Percentiles rank a stretch among this genome's conserved stretches.
phyloP scores from a whole-genome alignment of 2,888 invertebrate genomes.

The Eupeodes luniger region DNA sequence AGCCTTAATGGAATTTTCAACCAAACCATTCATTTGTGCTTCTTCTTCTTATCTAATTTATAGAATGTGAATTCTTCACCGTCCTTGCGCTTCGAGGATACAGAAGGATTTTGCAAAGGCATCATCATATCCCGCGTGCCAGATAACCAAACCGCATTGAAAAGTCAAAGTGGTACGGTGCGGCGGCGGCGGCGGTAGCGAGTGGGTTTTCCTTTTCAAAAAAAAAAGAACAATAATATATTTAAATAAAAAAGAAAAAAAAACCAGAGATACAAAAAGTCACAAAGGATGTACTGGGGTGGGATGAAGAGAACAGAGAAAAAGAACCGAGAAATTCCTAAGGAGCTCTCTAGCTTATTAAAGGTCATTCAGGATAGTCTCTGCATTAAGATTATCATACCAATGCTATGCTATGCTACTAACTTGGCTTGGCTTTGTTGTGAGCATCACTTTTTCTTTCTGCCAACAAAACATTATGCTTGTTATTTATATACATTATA shows the following conservation, averaged over 20 bases:
- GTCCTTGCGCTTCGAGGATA: constrained; percentile 8
- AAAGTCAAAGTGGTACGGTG: constrained; percentile 32
- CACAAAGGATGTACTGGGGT: constrained; percentile 17
- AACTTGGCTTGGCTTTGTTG: constrained; percentile 9
- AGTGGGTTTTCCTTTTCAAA: constrained; percentile 16
- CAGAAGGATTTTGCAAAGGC: constrained; percentile 20
- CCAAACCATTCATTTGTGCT: constrained; percentile 51
- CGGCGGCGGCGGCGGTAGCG: too few relatives aligned
- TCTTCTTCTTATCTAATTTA: not conserved
- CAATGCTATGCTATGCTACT: not conserved
- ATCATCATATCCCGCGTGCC: not conserved
- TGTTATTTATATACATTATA: not conserved
- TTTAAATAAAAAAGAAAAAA: constrained; percentile 1
- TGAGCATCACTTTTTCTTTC: not conserved
- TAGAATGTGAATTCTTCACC: constrained; percentile 39
- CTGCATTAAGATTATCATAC: constrained; percentile 58
- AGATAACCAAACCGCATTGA: constrained; percentile 40
- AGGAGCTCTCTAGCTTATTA: constrained; percentile 70
- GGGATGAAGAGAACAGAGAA: not conserved
- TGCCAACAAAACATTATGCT: constrained; percentile 9
- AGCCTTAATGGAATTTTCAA: constrained; percentile 70
- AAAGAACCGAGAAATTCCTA: constrained; percentile 40
- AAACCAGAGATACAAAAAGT: constrained; percentile 2
- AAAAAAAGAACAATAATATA: constrained; percentile 28
- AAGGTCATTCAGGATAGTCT: constrained; percentile 71